Evolutionary conservation across 2,113 vertebrate species (phyloP), one percentile per base, ranked within the genome.

Genomic region (Hippocampus abdominalis): DNA sequence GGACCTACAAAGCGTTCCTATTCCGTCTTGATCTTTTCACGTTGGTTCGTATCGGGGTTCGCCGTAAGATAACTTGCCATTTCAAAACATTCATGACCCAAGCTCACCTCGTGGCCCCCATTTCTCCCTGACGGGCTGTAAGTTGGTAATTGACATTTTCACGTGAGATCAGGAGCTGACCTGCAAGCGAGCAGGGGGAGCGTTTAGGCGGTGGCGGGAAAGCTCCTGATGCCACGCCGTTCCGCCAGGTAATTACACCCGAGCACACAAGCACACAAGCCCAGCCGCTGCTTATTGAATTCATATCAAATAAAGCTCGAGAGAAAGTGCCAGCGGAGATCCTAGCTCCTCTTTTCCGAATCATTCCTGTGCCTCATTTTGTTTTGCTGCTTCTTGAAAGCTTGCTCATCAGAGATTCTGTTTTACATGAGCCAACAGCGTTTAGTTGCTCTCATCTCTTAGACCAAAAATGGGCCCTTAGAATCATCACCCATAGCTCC

Each of bases 101-200:
- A 51, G 23, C 65, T 16, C 5, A 7, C 40, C 46, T 25, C 8
- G 44, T 42, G 3, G 10, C 46, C 56, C 53, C 70, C 65, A 49
- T 32, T 25, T 56, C 66, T 76, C 75, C 71, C 70, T 53, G 73
- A 74, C 48, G n/a, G 57, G 67, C 54, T 88, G 88, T 75, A 85
- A 88, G 83, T 78, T 60, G 77, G 87, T 90, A 91, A 91, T 91
- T 92, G 90, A 91, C 91, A 91, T 89, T 90, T 84, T 85, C 73
- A 81, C 86, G 89, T 83, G 88, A 90, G 86, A 93, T 91, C 86
- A 85, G 87, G 87, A 75, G 78, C 74, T 74, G 83, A 90, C 86
- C 82, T 84, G 82, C 78, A 88, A 84, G 85, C 67, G 85, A 79
- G 78, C 81, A 81, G 12, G 69, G 82, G 79, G 74, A 84, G 63